phyloP scores from a whole-genome alignment of 2,888 invertebrate species.

The Micropterix aruncella region DNA sequence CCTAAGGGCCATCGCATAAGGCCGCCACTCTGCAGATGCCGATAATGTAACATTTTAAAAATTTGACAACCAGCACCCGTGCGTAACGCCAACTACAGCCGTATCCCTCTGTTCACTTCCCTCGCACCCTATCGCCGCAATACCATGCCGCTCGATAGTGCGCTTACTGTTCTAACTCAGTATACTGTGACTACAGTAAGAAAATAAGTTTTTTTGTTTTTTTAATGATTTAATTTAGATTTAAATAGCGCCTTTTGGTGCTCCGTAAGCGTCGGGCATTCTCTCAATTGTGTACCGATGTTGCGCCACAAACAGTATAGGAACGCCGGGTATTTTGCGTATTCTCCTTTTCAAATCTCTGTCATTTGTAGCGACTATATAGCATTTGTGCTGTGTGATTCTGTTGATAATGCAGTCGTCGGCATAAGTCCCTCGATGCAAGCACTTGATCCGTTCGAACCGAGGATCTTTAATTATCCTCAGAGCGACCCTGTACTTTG shows the following conservation, averaged over 20 bases:
- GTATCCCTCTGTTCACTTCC: no score
- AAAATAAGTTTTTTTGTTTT: no score
- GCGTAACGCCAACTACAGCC: no score
- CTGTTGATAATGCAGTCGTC: constrained; percentile 96
- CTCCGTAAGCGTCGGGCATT: constrained; percentile 98
- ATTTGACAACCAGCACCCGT: no score
- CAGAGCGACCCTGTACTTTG: constrained; percentile 88
- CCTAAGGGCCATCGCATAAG: no score
- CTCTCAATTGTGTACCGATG: constrained; percentile 92
- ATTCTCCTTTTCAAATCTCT: constrained; percentile 92
- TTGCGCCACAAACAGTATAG: constrained; percentile 93
- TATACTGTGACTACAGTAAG: no score
- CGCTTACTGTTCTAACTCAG: no score
- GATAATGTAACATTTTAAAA: no score
- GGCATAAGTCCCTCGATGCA: constrained; percentile 97
- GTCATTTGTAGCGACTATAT: constrained; percentile 98
- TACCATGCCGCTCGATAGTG: no score
- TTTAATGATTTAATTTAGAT: no score
- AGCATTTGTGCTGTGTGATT: constrained; percentile 96
- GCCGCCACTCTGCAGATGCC: no score
- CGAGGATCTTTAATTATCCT: constrained; percentile 89
- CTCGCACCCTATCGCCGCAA: no score
- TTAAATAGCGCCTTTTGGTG: constrained; percentile 52
- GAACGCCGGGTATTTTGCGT: constrained; percentile 95
- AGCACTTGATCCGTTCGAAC: constrained; percentile 83